Evolutionary conservation across 2,888 invertebrate genomes (phyloP).

Genomic region (Aleiodes alternator): DNA sequence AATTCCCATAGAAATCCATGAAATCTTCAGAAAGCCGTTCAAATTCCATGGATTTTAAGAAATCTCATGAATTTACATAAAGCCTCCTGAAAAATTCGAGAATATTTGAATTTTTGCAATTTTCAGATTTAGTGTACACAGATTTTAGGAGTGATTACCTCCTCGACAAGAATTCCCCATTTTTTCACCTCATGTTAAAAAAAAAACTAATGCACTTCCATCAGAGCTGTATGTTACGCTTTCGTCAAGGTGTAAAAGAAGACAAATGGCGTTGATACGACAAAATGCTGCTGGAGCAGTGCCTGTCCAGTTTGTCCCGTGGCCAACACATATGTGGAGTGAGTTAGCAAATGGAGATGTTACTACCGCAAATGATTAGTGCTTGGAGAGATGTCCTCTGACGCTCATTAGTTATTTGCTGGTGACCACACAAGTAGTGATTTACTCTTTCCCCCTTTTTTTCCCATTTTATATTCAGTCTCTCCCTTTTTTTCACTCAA

Average conservation of each 20-base stretch:
- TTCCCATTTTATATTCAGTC: no score
- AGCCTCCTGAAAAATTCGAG: no score
- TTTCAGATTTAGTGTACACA: no score
- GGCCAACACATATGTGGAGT: slow-evolving; percentile 24
- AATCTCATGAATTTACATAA: no score
- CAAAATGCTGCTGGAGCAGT: slow-evolving; percentile 54
- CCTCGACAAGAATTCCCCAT: not conserved
- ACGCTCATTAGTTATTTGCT: slow-evolving; percentile 3
- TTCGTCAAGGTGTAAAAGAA: slow-evolving; percentile 63
- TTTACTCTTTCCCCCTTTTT: slow-evolving; percentile 49
- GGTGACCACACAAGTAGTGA: slow-evolving; percentile 54
- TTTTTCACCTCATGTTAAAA: slow-evolving; percentile 17
- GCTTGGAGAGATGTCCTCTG: slow-evolving; percentile 35
- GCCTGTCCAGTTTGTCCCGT: slow-evolving; percentile 47
- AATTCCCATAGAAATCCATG: no score
- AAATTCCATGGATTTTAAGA: no score
- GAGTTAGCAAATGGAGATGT: slow-evolving; percentile 66
- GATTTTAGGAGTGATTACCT: no score
- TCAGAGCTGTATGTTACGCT: slow-evolving; percentile 53
- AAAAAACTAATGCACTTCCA: not conserved
- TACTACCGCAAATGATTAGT: slow-evolving; percentile 65
- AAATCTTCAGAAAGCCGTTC: no score
- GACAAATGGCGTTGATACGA: slow-evolving; percentile 64
- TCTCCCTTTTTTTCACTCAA: no score
- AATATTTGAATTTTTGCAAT: no score